Evolutionary conservation across 2,113 vertebrate species (phyloP).

Genomic region (Heterocephalus glaber): DNA sequence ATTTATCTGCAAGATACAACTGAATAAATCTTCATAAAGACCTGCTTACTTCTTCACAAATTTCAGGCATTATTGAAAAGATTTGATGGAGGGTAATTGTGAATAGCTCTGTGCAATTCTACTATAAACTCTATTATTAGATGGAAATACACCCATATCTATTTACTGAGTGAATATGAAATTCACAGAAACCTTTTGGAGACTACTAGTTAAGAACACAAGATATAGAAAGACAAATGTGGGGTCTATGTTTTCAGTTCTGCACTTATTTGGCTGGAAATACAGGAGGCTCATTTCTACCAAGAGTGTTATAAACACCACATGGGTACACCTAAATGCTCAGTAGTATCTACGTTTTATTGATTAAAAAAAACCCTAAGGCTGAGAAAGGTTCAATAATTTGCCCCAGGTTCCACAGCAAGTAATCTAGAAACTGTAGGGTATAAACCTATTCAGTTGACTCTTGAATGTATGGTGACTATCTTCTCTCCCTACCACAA

Average conservation of each 20-base stretch:
- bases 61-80: background rate
- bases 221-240: background rate
- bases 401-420: background rate
- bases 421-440: background rate
- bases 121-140: background rate
- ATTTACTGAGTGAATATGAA: background rate
- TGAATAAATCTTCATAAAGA: constrained; percentile 20
- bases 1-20: background rate
- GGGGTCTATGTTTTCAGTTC: background rate
- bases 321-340: background rate
- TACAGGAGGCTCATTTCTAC: background rate
- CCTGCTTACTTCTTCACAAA: background rate
- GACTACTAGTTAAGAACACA: background rate
- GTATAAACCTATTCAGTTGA: background rate
- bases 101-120: background rate
- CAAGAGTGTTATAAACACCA: background rate
- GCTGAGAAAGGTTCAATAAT: background rate
- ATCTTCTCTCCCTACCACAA: background rate
- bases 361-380: background rate
- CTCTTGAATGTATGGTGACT: background rate
- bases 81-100: background rate
- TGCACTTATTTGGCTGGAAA: background rate
- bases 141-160: background rate
- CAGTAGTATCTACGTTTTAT: background rate
- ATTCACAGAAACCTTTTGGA: background rate